Conservation (phyloP, 2,113 vertebrate genomes). For the Chiloscyllium plagiosum region DNA sequence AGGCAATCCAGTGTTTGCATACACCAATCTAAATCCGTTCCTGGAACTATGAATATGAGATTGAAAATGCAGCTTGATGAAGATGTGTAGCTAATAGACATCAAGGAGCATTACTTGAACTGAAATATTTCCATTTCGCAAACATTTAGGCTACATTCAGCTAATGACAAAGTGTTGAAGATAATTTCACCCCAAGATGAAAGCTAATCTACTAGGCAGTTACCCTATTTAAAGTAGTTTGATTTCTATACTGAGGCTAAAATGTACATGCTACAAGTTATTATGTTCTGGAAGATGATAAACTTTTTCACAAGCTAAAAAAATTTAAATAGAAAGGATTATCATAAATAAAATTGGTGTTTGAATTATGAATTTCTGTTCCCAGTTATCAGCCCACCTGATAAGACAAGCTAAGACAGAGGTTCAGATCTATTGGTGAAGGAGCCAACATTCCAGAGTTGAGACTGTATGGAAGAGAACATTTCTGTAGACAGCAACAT, state of each 20-base stretch:
- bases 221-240: neutral
- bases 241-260: neutral
- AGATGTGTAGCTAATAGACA: neutral
- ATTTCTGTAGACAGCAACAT: neutral
- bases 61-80: neutral
- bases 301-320: neutral
- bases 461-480: neutral
- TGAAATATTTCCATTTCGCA: neutral
- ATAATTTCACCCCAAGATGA: neutral
- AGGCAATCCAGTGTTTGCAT: neutral
- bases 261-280: neutral
- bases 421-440: neutral
- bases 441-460: neutral
- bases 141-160: neutral
- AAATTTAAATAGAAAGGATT: neutral
- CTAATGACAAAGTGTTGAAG: neutral
- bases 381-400: neutral
- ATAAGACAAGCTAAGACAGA: neutral
- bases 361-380: neutral
- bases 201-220: neutral
- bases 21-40: neutral
- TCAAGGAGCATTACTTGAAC: neutral
- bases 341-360: neutral
- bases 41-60: neutral
- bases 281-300: neutral